phyloP scores from a whole-genome alignment of 2,113 vertebrate species.

The Heptranchias perlo region DNA sequence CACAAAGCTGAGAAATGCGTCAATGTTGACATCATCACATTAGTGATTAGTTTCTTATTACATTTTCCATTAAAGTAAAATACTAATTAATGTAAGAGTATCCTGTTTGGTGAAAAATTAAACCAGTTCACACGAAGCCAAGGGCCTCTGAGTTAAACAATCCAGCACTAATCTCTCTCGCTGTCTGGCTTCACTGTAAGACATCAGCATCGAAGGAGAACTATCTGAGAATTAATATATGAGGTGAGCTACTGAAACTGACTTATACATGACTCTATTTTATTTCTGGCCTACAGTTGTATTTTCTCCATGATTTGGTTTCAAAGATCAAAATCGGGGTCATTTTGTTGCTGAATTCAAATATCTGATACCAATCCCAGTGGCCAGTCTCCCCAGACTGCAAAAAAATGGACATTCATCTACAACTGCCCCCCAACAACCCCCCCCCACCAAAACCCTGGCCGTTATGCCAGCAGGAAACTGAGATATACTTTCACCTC shows the following conservation, averaged over 20 bases:
- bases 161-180: background rate
- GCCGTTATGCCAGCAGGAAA: too few species aligned
- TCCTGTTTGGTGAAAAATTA: background rate
- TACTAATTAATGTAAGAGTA: background rate
- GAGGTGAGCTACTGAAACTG: background rate
- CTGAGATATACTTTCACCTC: too few species aligned
- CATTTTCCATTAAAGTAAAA: background rate
- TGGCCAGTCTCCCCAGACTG: too few species aligned
- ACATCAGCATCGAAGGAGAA: background rate
- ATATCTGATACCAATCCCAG: too few species aligned
- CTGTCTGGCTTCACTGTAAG: background rate
- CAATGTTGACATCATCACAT: background rate
- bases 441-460: too few species aligned
- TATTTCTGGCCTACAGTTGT: too few species aligned
- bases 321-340: too few species aligned
- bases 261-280: background rate
- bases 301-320: too few species aligned
- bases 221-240: background rate
- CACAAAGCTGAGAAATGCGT: constrained; percentile 16
- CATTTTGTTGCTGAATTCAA: too few species aligned
- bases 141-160: background rate
- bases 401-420: too few species aligned
- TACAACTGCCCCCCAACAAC: too few species aligned
- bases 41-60: background rate
- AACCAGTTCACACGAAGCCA: background rate